Evolutionary conservation across 2,888 invertebrate genomes (phyloP), one percentile per base, ranked within the genome.

Genomic region (Drosophila putrida): DNA sequence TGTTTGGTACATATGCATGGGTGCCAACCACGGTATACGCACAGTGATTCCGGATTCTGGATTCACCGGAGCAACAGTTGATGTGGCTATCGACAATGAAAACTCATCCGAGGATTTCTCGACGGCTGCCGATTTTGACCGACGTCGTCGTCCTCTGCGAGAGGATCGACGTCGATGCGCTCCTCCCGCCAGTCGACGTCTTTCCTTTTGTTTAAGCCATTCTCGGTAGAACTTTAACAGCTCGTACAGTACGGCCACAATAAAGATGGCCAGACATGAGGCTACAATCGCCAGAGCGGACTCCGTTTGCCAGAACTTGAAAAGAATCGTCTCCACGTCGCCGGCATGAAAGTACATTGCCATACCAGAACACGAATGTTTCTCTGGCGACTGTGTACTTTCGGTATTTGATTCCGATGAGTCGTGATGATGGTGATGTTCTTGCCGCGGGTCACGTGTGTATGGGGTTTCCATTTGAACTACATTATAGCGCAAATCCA

Each of bases 1-100:
- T 13, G 98, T 98, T 93, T 98, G 98, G 92, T 95, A 95, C 58
- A 94, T 94, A 91, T 98, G 98, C 64, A 66, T 53, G 11, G 38
- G 31, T 0, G 46, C 27, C 0, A 67, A 36, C 58, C 65, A 86
- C 11, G 65, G 54, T 6, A 10, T 9, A 3, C 51, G 11, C 8
- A 6, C 9, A 4, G 13, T 3, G 15, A 9, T 8, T 0, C 31
- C 35, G 0, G 53, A 0, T 5, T 20, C 15, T 0, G 31, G 4
- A 20, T 4, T 9, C 4, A 15, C 41, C 8, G 43, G 35, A 5
- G 4, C 58, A 9, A 9, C 27, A 2, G 57, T 10, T 13, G 28
- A 1, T 11, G 13, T 5, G 10, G 15, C 27, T 0, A 50, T 43
- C 11, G 54, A 25, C 20, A 54, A 11, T 1, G 54, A 43, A 9